These are phyloP conservation scores for Bovichtus diacanthus DNA, from an alignment of 2,797 vertebrate genomes.

Conservation along the genomic window DNA sequence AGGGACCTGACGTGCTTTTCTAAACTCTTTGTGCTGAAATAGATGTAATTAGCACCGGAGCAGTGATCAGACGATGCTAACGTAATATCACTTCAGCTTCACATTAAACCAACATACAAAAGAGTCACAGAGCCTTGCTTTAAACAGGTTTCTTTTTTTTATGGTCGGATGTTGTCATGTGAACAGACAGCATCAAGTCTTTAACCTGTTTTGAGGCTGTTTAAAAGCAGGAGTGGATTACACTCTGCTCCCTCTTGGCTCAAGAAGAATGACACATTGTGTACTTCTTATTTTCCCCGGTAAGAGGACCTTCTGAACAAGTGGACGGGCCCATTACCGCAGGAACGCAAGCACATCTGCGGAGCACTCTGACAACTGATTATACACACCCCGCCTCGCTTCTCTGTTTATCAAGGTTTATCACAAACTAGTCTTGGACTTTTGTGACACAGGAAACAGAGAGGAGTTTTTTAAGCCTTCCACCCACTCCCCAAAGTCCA, in stretches of 20 bases:
- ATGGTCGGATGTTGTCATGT: slow-evolving; percentile 11
- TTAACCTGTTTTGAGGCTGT: slow-evolving; percentile 27
- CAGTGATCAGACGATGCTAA: neutral
- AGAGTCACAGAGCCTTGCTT: no score
- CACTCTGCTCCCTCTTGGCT: slow-evolving; percentile 33
- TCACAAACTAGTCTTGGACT: slow-evolving; percentile 65
- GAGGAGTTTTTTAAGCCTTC: slow-evolving; percentile 39
- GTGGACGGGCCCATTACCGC: slow-evolving; percentile 60
- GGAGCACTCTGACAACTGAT: slow-evolving; percentile 57
- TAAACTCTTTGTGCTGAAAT: neutral
- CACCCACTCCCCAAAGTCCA: slow-evolving; percentile 67
- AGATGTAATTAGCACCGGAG: neutral
- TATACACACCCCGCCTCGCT: slow-evolving; percentile 61
- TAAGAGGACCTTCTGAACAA: slow-evolving; percentile 58
- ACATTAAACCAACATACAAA: neutral
- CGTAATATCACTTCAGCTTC: neutral
- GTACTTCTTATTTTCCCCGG: slow-evolving; percentile 39
- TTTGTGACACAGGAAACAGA: slow-evolving; percentile 74
- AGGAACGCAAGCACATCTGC: slow-evolving; percentile 76
- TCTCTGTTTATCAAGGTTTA: slow-evolving; percentile 80
- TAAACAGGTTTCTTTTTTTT: no score
- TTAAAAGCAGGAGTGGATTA: slow-evolving; percentile 48
- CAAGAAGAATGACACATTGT: slow-evolving; percentile 56
- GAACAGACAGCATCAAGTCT: slow-evolving; percentile 27
- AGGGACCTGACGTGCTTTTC: neutral